Evolutionary conservation across 1,140 invertebrate genomes (phyloP).

Genomic region (Drosophila grimshawi): DNA sequence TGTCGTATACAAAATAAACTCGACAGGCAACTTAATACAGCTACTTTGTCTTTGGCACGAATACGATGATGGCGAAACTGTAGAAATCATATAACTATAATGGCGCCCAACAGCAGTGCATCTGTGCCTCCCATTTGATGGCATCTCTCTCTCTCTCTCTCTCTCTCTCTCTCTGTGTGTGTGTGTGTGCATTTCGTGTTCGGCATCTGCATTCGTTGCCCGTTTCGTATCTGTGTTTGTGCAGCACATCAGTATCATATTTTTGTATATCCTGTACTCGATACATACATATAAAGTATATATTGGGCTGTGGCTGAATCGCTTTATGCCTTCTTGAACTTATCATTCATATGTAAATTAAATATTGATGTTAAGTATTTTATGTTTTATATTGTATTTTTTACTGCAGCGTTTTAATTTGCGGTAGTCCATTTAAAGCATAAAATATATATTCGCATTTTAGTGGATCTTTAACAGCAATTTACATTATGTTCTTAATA

Average conservation of each 20-base stretch:
- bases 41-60: conserved; percentile 30
- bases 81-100: conserved; percentile 25
- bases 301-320: background rate
- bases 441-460: too few species aligned
- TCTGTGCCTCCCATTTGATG: background rate
- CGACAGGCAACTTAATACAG: background rate
- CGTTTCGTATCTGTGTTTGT: conserved; percentile 8
- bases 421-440: too few species aligned
- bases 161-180: background rate
- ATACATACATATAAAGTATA: background rate
- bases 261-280: conserved; percentile 6
- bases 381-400: too few species aligned
- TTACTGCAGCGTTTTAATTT: too few species aligned
- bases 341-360: too few species aligned
- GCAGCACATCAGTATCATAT: background rate
- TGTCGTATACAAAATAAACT: too few species aligned
- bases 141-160: too few species aligned
- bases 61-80: background rate
- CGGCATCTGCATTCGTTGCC: background rate
- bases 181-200: conserved; percentile 17
- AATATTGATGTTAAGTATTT: too few species aligned
- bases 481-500: too few species aligned
- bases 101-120: conserved; percentile 18
- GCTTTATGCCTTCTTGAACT: too few species aligned
- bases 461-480: too few species aligned